Evolutionary conservation across 2,797 vertebrate species (phyloP), one percentile per base, ranked within the genome.

Genomic region (Megalops cyprinoides): DNA sequence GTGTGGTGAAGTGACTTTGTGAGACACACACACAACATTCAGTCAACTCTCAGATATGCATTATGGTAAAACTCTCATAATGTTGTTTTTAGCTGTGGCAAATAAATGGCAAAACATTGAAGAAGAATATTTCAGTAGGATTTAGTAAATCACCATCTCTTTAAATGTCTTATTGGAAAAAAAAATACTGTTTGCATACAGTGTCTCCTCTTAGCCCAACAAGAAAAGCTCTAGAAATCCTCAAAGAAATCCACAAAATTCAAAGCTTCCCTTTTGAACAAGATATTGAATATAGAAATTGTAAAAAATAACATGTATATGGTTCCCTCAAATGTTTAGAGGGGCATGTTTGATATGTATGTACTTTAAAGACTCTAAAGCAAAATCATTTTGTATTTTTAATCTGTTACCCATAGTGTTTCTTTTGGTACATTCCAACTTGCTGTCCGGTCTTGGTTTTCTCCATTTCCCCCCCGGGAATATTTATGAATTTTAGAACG

Each of bases 401-500:
- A 12, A 37, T 78, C 0, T n/a, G 31, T 42, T 58, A 39, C 20
- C 75, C 34, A n/a, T 75, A 14, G 49, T 60, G 65, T 37, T 78
- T 39, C 25, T 60, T 77, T 44, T 9, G 37, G 18, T 42, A 23
- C 8, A 44, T 71, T 71, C 23, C 37, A 12, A 56, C 34, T 49
- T 77, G 15, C 55, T 39, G 39, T 78, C 46, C 28, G 55, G 55
- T 39, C 39, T 74, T 42, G 23, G 23, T 80, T 58, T 81, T 28
- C 28, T 85, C 86, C 79, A 81, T 44, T 67, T 44, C 87, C 18
- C 25, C 28, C 76, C 85, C 93, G 86, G 83, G 86, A 44, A 34
- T 31, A 65, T 56, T 79, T 51, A 49, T 4, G 42, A n/a, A 44
- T 34, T 79, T 62, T 74, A 49, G 89, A 93, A 93, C 93, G 92